phyloP scores from a whole-genome alignment of 2,888 invertebrate genomes.

The Chironomus riparius region DNA sequence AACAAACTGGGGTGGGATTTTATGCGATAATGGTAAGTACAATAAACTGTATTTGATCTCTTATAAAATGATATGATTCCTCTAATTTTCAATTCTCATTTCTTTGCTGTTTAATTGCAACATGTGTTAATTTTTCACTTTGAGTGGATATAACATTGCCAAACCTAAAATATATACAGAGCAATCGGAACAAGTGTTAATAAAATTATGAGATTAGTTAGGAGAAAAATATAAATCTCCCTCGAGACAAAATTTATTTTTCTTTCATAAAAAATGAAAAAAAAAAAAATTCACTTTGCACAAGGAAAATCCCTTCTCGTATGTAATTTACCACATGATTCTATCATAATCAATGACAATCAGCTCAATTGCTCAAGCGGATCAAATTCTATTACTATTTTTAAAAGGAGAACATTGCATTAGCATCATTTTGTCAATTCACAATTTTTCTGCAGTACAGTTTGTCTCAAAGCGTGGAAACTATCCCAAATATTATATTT shows the following conservation, averaged over 20 bases:
- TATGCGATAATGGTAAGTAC: constrained; percentile 81
- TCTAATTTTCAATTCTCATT: not conserved
- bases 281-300: constrained; percentile 22
- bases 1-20: constrained; percentile 96
- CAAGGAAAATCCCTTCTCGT: not conserved
- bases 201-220: not conserved
- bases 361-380: constrained; percentile 12
- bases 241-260: not conserved
- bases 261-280: not conserved
- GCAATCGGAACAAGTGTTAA: constrained; percentile 3
- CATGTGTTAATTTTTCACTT: constrained; percentile 1
- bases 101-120: not conserved
- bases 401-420: no score
- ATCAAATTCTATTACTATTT: constrained; percentile 2
- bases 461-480: no score
- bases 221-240: not conserved
- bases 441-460: no score
- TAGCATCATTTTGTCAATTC: no score
- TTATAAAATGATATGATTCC: not conserved
- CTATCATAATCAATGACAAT: not conserved
- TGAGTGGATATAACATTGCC: not conserved
- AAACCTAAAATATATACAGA: no score
- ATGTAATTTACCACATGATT: constrained; percentile 10
- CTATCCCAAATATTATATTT: no score
- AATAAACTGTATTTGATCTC: not conserved